Percentiles rank a stretch among this genome's conserved stretches.
Evolutionary conservation across 1,140 invertebrate genomes (phyloP).

Genomic region (Trichogramma pretiosum): DNA sequence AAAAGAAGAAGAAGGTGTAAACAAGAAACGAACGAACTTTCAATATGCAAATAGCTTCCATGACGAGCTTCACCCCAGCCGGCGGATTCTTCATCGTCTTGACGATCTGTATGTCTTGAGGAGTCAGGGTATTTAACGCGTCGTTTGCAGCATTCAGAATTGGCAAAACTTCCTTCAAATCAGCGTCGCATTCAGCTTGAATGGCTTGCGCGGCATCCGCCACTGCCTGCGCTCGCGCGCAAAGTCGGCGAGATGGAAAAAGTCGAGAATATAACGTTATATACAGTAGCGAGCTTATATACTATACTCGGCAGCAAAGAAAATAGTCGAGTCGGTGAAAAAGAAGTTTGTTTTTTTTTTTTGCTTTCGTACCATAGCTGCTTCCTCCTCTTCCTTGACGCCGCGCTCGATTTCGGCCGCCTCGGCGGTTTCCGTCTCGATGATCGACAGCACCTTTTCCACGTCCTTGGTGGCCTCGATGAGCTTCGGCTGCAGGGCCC

Average conservation of each 20-base stretch:
- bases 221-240: constrained; percentile 26
- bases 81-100: constrained; percentile 79
- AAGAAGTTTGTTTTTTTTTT: too few relatives aligned
- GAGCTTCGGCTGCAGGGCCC: constrained; percentile 78
- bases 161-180: constrained; percentile 88
- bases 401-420: constrained; percentile 65
- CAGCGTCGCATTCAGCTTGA: constrained; percentile 88
- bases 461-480: constrained; percentile 78
- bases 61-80: constrained; percentile 74
- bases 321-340: too few relatives aligned
- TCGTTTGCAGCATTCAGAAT: constrained; percentile 79
- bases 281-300: too few relatives aligned
- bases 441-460: constrained; percentile 65
- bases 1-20: too few relatives aligned
- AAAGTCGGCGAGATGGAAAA: too few relatives aligned
- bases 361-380: constrained; percentile 60
- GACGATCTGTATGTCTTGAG: constrained; percentile 81
- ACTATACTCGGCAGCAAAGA: too few relatives aligned
- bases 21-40: too few relatives aligned
- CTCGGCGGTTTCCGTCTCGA: constrained; percentile 73
- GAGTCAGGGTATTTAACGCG: constrained; percentile 86
- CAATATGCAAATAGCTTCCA: constrained; percentile 82
- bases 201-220: constrained; percentile 67
- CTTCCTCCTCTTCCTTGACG: constrained; percentile 58
- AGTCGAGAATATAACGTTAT: too few relatives aligned